Evolutionary conservation across 2,113 vertebrate species (phyloP), one percentile per base, ranked within the genome.

Genomic region (Lamprologus tigripictilis): DNA sequence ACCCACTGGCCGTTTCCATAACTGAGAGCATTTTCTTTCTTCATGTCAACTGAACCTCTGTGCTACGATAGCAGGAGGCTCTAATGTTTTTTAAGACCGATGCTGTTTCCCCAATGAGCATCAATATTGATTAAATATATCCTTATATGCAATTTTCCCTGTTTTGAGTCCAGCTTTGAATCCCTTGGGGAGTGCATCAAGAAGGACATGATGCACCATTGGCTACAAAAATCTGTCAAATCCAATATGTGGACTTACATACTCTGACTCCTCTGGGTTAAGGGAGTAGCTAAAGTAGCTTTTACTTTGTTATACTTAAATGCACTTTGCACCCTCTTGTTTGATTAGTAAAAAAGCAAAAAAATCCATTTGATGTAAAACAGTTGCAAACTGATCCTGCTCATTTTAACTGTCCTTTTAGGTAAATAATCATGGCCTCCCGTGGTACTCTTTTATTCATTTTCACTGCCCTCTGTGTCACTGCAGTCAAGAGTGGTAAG

Each of bases 391-490:
- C 54, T 57, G 54, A 57, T 0, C 21, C 54, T 57, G 54, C 0
- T 57, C 0, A 57, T 57, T 57, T 26, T 26, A 26, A 57, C 21
- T 57, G 54, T 3, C 54, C 0, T 57, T 57, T 8, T 21, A 57
- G 54, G 1, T 55, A 55, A 2, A 2, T 0, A 2, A 55, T 0
- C 2, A 57, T 57, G 21, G 54, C 54, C 54, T 57, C 54, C 2
- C 0, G 21, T 57, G 21, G 54, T 8, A 13, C 54, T 26, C 54
- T 57, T 26, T 8, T 14, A 26, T 26, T 55, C 1, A 13, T 55
- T 26, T 55, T 55, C 21, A 55, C 7, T 55, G 54, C 0, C 2
- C 3, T 55, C 7, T 26, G 54, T 0, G 0, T 55, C 0, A 3
- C 0, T 55, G 54, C 21, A 55, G 54, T 55, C 0, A 55, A 55